Percentiles rank a stretch among this genome's conserved stretches.
Evolutionary conservation across 1,140 invertebrate species (phyloP).

Genomic region (Leptinotarsa lineolata): DNA sequence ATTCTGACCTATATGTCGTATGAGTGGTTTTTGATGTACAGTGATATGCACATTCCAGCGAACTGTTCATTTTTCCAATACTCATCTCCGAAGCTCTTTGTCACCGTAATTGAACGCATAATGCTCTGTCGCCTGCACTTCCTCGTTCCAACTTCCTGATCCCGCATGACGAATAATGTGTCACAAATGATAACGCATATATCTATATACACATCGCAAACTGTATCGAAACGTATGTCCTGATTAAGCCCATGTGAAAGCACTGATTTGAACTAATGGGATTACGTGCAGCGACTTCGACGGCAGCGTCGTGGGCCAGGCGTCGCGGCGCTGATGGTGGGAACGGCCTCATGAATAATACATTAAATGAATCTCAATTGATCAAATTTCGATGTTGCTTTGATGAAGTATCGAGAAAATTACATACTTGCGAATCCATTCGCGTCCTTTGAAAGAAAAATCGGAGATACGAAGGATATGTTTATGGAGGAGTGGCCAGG

Average conservation of each 20-base stretch:
- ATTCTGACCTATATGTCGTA: no score
- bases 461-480: no score
- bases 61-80: not conserved
- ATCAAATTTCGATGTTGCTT: conserved; percentile 3
- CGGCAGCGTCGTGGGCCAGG: not conserved
- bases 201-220: conserved; percentile 25
- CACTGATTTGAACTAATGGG: conserved; percentile 39
- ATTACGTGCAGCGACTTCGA: conserved; percentile 34
- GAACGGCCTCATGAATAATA: not conserved
- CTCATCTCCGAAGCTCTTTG: not conserved
- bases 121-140: conserved; percentile 12
- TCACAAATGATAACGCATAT: conserved; percentile 34
- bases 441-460: not conserved
- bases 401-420: conserved; percentile 8
- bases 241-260: conserved; percentile 40
- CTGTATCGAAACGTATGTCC: conserved; percentile 31
- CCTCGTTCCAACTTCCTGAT: conserved; percentile 9
- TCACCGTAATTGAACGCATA: conserved; percentile 16
- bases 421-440: conserved; percentile 8
- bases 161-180: conserved; percentile 30
- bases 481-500: no score
- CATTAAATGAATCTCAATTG: conserved; percentile 6
- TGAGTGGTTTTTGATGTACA: no score
- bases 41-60: no score
- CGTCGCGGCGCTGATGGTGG: no score